A percentile compares a stretch with the other conserved stretches of the same genome.
Evolutionary conservation across 1,140 invertebrate genomes (phyloP).

Genomic region (Diorhabda sublineata): DNA sequence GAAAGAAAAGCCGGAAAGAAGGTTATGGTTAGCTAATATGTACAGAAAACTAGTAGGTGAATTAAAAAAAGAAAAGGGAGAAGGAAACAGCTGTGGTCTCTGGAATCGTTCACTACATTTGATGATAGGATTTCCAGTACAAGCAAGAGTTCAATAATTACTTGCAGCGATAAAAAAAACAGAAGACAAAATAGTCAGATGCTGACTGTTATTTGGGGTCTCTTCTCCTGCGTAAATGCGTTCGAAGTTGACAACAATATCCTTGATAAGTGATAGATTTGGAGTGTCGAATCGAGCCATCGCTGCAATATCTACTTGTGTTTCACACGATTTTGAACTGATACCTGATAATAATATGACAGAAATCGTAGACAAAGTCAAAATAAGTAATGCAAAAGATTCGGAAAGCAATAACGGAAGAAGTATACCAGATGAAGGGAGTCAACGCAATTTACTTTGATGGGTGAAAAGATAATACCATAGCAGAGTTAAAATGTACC

Average conservation of each 20-base stretch:
- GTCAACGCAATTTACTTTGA: not conserved
- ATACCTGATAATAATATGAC: no score
- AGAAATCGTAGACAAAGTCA: no score
- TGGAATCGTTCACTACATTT: no score
- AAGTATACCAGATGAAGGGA: not conserved
- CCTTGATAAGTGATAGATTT: not conserved
- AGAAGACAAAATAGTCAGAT: not conserved
- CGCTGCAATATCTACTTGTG: no score
- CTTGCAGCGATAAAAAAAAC: not conserved
- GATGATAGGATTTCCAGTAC: no score
- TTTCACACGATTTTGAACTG: no score
- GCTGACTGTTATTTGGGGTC: not conserved
- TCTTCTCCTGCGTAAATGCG: not conserved
- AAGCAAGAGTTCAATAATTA: not conserved
- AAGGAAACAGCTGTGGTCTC: no score
- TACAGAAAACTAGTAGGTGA: no score
- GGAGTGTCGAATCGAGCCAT: no score
- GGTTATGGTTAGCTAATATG: no score
- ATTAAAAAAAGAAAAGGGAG: no score
- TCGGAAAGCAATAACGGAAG: not conserved
- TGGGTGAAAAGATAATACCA: not conserved
- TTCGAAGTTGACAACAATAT: not conserved
- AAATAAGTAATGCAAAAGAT: no score
- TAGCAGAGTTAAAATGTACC: not conserved
- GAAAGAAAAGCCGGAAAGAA: not conserved